Percentiles rank a stretch among this genome's conserved stretches.
Conservation (phyloP, 2,888 invertebrate species). For the Drosophila bunnanda region DNA sequence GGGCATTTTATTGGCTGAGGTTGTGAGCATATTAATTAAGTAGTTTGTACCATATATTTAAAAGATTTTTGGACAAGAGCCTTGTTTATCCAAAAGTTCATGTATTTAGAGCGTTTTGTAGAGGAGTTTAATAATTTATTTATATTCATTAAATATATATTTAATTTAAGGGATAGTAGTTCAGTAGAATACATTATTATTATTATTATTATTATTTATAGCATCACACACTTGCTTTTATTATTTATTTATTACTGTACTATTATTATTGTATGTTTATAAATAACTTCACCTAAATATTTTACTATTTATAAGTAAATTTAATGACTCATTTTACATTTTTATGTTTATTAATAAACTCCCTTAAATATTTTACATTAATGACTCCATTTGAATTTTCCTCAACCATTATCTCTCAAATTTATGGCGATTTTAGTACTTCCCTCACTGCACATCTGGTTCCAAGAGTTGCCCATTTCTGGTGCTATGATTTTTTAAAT, state of each 20-base stretch:
- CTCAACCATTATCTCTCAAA: background rate
- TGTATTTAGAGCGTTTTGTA: background rate
- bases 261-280: too few relatives aligned
- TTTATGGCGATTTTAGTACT: background rate
- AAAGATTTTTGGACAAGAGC: background rate
- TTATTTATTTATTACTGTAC: too few relatives aligned
- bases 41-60: background rate
- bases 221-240: too few relatives aligned
- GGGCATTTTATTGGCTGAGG: background rate
- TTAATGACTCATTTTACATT: too few relatives aligned
- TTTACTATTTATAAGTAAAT: too few relatives aligned
- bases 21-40: slow-evolving; percentile 5
- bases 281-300: too few relatives aligned
- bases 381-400: background rate
- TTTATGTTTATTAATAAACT: background rate
- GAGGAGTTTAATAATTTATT: too few relatives aligned
- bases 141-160: too few relatives aligned
- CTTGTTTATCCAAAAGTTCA: background rate
- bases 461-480: slow-evolving; percentile 11
- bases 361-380: background rate
- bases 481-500: slow-evolving; percentile 10
- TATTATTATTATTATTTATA: too few relatives aligned
- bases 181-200: too few relatives aligned
- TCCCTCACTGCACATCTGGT: background rate
- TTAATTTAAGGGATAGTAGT: too few relatives aligned